Evolutionary conservation across 2,113 vertebrate genomes (phyloP).

Genomic region (Astatotilapia flaviijosephi): DNA sequence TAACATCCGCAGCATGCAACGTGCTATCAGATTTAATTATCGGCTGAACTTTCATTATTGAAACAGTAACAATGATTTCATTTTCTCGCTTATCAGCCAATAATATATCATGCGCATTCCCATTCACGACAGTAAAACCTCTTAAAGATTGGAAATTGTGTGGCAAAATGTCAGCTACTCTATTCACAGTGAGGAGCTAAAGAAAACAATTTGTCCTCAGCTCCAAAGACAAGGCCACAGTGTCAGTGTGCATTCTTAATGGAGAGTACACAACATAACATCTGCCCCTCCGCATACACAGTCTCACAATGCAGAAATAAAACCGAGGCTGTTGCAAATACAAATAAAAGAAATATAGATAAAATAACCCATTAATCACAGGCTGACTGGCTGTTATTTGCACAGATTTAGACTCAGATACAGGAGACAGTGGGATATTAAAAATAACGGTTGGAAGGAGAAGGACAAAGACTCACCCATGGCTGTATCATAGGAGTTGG

Average conservation of each 20-base stretch:
- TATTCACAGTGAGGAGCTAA: background rate
- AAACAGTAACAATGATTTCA: background rate
- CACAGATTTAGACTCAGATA: background rate
- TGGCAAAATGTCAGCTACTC: background rate
- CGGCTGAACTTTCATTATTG: background rate
- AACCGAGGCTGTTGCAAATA: background rate
- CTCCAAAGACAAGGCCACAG: background rate
- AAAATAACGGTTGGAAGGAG: background rate
- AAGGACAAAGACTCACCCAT: slow-evolving; percentile 82
- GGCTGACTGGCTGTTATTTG: background rate
- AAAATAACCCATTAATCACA: slow-evolving; percentile 7
- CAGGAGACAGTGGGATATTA: background rate
- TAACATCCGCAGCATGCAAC: background rate
- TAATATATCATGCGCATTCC: background rate
- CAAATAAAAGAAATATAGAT: background rate
- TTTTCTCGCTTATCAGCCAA: background rate
- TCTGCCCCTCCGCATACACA: background rate
- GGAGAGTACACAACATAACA: background rate
- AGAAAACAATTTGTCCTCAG: background rate
- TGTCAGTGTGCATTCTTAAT: background rate
- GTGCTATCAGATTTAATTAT: background rate
- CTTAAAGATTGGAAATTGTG: background rate
- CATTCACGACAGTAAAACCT: background rate
- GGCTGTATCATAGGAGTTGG: slow-evolving; percentile 94
- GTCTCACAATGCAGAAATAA: background rate